Evolutionary conservation across 2,888 invertebrate species (phyloP), one percentile per base, ranked within the genome.

Genomic region (Iselma pallidipennis): DNA sequence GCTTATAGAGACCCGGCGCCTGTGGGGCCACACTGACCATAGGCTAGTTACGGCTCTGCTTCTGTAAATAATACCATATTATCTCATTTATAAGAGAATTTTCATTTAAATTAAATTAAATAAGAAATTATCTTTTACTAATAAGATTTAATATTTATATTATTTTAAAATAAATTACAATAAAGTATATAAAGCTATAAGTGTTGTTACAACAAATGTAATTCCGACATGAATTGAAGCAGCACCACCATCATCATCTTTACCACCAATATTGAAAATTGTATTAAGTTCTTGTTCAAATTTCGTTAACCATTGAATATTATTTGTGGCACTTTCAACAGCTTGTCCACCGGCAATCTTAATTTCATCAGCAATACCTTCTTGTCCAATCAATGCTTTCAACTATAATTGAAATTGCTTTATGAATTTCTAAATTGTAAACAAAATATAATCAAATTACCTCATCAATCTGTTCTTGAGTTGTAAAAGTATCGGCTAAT

Each of bases 401-500:
- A 66, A 26, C 66, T 66, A 37, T 12, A 61, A 63, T 55, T 29
- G 12, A 25, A 48, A 48, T 48, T 10, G 9, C 7, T 14, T 48
- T 14, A 14, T 14, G 12, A 48, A 48, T 12, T 48, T 25, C 25
- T 3, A 25, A 25, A 25, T 25, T 25, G 25, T 6, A 6, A 25
- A 6, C n/a, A n/a, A 25, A 25, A 25, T 25, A 3, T 25, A 25
- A 6, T 49, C 4, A 49, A 19, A 3, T 49, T 49, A 63, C 68
- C 54, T 56, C 49, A 3, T 53, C 19, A 31, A 59, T 49, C 9
- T 68, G 57, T 6, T 57, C 33, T 31, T 65, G 56, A 1, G 65
- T 67, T 4, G 70, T 70, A 48, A 70, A 70, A 42, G 61, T 57
- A 16, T 66, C 63, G 2, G 70, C 69, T n/a, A 70, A 59, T 1